Evolutionary conservation across 2,888 invertebrate genomes (phyloP), one percentile per base, ranked within the genome.

Genomic region (Anagyrus pseudococci): DNA sequence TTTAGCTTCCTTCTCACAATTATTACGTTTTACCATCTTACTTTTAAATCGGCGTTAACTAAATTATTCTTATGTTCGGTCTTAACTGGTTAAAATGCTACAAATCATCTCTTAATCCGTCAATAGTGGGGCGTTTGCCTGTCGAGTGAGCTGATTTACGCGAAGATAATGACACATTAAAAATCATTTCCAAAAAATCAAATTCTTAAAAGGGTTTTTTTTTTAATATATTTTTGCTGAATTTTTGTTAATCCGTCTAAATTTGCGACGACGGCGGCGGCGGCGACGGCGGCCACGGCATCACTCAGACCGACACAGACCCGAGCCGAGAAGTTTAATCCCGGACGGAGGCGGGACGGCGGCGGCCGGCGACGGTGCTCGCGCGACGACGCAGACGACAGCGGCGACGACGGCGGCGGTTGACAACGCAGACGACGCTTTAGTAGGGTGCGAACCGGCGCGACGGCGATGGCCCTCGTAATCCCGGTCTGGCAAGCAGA

Each of bases 391-490:
- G 47, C 15, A 22, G 47, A 20, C 13, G 65, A 55, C 66, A 64
- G 56, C 62, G 67, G 44, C 64, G 62, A 33, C 25, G 55, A 13
- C 47, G 53, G 43, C 53, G 58, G 48, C 40, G 40, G 56, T 22
- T 62, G 68, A 50, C 67, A 66, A 62, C 62, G 68, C 63, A 26
- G 56, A 75, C 79, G 80, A 76, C 79, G 80, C 76, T 77, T 83
- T 85, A 93, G 84, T 93, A 93, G 70, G 93, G 93, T 81, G 93
- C 92, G 83, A 92, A 93, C 83, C 93, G 88, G 82, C 92, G 88
- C 71, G 92, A 89, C 66, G 93, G 92, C 64, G 92, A 92, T 47
- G 91, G 90, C 75, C 92, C 92, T 73, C 93, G 88, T 85, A 91
- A 87, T 67, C 88, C 88, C 70, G 89, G 89, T 83, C 90, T 89